Evolutionary conservation across 2,797 vertebrate species (phyloP), one percentile per base, ranked within the genome.

Genomic region (Carduelis carduelis): DNA sequence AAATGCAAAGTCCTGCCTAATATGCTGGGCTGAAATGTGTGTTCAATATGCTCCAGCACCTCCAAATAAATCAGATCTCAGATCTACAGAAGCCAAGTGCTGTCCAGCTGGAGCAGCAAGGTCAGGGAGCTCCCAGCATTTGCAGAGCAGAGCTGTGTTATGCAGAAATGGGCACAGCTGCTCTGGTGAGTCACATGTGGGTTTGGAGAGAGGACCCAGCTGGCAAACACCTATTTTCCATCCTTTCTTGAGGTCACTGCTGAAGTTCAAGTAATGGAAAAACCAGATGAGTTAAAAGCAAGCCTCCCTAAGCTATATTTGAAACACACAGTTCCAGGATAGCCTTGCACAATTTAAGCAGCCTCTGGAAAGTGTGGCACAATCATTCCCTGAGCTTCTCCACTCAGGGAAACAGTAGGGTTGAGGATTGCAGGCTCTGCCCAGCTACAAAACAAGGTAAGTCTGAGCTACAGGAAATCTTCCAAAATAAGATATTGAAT

Each of bases 331-430:
- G 28, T 18, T 69, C 55, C 46, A 46, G 7, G 43, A 57, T 7
- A 65, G 47, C 4, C 30, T 59, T 11, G 11, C 18, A 68, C 66
- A 89, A 63, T 59, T 53, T 34, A 85, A 65, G 30, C 27, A 85
- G 78, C n/a, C 39, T 65, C 78, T 87, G 63, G 24, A 61, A 43
- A 83, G n/a, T 3, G 21, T 14, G 39, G 71, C 57, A 83, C 26
- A 63, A 61, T 27, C 57, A 37, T 14, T 44, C 12, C 7, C 18
- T 44, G 49, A 81, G 61, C 39, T 79, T 35, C 39, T 80, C 39
- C 22, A 19, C 22, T 34, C 14, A 35, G 0, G 6, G 46, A 71
- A 50, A 28, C 9, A 50, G 43, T 4, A 0, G 0, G 20, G 15
- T 19, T 27, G 15, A 18, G 37, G 24, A 59, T 32, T 0, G 0